phyloP scores from a whole-genome alignment of 2,797 vertebrate species.

The Epinephelus coioides region DNA sequence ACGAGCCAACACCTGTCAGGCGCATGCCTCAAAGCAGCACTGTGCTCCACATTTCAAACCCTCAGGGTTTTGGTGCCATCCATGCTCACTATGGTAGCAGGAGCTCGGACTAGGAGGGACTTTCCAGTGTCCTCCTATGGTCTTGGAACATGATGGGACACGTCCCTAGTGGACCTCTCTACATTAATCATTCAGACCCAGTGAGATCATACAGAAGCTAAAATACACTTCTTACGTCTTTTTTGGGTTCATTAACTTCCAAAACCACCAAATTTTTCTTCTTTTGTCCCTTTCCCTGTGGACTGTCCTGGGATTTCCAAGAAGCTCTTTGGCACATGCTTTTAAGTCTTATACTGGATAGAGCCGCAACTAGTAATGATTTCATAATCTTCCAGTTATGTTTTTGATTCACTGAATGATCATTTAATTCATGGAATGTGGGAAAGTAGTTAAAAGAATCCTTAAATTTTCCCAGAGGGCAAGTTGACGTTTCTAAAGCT shows the following conservation, averaged over 20 bases:
- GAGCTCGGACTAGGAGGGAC: slow-evolving; percentile 30
- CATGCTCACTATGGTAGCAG: slow-evolving; percentile 37
- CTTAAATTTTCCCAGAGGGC: neutral
- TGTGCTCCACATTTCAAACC: slow-evolving; percentile 42
- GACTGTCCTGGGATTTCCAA: slow-evolving; percentile 42
- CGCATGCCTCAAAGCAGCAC: slow-evolving; percentile 63
- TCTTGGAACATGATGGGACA: slow-evolving; percentile 47
- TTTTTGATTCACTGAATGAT: neutral
- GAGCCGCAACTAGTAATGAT: neutral
- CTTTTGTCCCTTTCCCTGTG: slow-evolving; percentile 28
- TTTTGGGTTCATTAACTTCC: slow-evolving; percentile 1
- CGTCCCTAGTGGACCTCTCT: slow-evolving; percentile 26
- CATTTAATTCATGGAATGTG: neutral
- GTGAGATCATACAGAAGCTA: neutral
- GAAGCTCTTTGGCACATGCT: neutral
- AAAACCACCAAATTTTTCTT: slow-evolving; percentile 21
- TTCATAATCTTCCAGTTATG: neutral
- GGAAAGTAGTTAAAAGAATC: neutral
- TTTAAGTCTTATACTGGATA: neutral
- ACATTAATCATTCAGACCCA: slow-evolving; percentile 1
- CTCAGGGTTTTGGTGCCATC: slow-evolving; percentile 38
- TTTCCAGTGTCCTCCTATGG: slow-evolving; percentile 37
- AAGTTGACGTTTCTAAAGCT: neutral
- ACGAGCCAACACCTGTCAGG: slow-evolving; percentile 83
- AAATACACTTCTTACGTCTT: neutral